Base-by-base conservation (phyloP, 2,797 vertebrate genomes). In the Thaleichthys pacificus region DNA sequence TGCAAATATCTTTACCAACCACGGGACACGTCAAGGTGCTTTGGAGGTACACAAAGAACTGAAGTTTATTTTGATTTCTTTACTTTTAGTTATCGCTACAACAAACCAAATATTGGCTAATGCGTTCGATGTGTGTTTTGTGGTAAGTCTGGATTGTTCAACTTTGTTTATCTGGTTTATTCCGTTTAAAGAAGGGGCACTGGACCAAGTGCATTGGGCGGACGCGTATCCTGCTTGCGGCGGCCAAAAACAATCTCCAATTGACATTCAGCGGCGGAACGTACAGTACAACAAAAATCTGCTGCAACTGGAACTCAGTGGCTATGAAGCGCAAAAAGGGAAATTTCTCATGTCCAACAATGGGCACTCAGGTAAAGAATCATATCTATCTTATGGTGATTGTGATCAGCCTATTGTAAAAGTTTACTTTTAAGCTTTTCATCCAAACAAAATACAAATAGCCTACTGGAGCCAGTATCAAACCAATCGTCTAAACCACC, bases 171-270 rank as follows among this genome's bases (percentile, higher is more conserved):
- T 47, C 42, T 47, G 42, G 42, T 12, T 12, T 47, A 47, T 14
- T 47, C 42, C 11, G 11, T 47, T 47, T 26, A 38, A 28, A 96
- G 95, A 93, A 57, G 96, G 95, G 4, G 77, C 84, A 3, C 76
- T 95, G 90, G 93, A 95, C 22, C 93, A 98, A 78, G 87, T 76
- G n/a, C 93, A 95, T 77, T 98, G 97, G 97, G 49, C 81, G 0
- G 82, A 71, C 4, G 76, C 89, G 61, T 98, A 95, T 67, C 90
- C 91, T 0, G 73, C 47, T 0, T 98, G 97, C 0, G 91, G 90
- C 0, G 94, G 95, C 0, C 61, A 71, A 32, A 93, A 80, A 17
- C 97, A 98, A 78, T 98, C 96, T 0, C 97, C 97, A 0, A 93
- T 98, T 9, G 83, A 98, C 82, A 94, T 97, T 82, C 93, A 95